These are phyloP conservation scores for Petroica traversi DNA, from an alignment of 2,113 vertebrate genomes.

Conservation along the genomic window DNA sequence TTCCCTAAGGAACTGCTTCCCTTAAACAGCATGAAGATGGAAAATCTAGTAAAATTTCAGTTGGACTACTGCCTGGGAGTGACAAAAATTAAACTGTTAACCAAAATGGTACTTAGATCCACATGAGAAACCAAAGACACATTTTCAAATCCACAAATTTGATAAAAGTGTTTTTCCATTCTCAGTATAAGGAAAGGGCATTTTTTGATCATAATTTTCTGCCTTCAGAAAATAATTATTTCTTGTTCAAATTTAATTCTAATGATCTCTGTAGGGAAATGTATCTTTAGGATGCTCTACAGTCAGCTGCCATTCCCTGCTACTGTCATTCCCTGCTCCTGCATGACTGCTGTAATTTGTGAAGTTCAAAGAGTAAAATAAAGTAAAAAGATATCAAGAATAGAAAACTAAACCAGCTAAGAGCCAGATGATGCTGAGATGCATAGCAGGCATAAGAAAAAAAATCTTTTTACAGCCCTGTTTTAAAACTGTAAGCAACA, in stretches of 20 bases:
- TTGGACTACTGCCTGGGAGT: not conserved
- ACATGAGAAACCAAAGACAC: not conserved
- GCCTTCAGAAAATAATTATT: not conserved
- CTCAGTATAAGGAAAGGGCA: not conserved
- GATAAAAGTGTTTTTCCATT: not conserved
- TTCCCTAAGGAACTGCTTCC: not conserved
- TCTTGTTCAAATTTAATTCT: not conserved
- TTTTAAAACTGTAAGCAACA: not conserved
- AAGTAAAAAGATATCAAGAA: not conserved
- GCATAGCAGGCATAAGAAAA: not conserved
- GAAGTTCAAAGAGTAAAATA: not conserved
- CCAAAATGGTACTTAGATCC: not conserved
- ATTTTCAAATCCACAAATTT: not conserved
- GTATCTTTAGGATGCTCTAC: not conserved
- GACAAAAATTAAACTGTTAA: not conserved
- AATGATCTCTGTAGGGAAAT: not conserved
- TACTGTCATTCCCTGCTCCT: not conserved
- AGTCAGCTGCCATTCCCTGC: not conserved
- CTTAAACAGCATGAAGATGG: not conserved
- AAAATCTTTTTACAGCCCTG: not conserved
- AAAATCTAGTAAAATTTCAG: not conserved
- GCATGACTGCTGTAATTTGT: not conserved
- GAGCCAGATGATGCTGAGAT: not conserved
- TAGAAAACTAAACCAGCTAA: not conserved
- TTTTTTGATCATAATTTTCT: not conserved